Base-by-base conservation (phyloP, 2,888 invertebrate genomes). In the Chymomyza amoena region DNA sequence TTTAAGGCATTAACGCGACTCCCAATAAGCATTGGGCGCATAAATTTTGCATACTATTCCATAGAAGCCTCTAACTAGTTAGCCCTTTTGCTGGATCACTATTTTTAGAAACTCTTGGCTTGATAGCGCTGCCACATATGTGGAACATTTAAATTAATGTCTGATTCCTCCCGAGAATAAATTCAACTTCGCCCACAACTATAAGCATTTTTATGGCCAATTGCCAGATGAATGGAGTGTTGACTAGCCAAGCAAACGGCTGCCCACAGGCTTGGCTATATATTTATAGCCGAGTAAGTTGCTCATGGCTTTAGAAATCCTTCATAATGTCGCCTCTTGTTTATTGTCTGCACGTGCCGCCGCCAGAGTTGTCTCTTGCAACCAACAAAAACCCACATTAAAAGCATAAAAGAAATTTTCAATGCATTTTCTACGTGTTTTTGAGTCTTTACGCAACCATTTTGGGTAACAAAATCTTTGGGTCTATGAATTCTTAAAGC, bases 381-480 rank as follows among this genome's bases (percentile, higher is more conserved):
- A 32, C 32, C 32, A 32, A 32, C 7, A n/a, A n/a, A n/a, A 2
- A 1, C 25, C 20, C 16, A 28, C 36, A 62, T 20, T 28, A 62
- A 62, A 56, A 51, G 15, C 32, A 56, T 56, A 54, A 54, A 51
- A 52, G 5, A 20, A 62, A 62, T 13, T 62, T 54, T 56, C 16
- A 64, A 54, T 54, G 64, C 32, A 64, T 64, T 32, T 54, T 10
- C 32, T 64, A 64, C 54, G 64, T 64, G 64, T 64, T 54, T 45
- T 50, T 28, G 3, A 32, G 6, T 13, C 36, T 28, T 45, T 45
- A 13, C 6, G 39, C 3, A 45, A 13, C 39, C 39, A 45, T 45
- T 45, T 10, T 45, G 39, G 39, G 39, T 45, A 45, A 45, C 39
- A 10, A 45, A 45, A 13, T 10, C 13, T 13, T 45, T 13, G 13